Evolutionary conservation across 2,797 vertebrate genomes (phyloP), one percentile per base, ranked within the genome.

Genomic region (Sarcoramphus papa): DNA sequence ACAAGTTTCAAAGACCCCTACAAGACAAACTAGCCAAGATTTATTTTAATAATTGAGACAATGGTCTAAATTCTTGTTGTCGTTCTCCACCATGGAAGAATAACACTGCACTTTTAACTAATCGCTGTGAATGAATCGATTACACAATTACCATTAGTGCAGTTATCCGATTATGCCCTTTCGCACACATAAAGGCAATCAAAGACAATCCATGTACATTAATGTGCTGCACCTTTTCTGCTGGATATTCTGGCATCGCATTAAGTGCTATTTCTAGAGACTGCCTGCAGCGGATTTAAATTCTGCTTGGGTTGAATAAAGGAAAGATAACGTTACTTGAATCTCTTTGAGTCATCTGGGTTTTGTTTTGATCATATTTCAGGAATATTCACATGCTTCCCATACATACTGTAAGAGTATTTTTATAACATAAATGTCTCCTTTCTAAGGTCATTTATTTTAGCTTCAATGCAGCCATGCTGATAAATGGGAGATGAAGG

Each of bases 361-460:
- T 47, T 93, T 91, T 96, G 92, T 94, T 95, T 94, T 91, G 56
- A 79, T 90, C 67, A 10, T 91, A 88, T 93, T 92, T 96, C 85
- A 90, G 65, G 30, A 84, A 86, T 65, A 93, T 43, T 83, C 65
- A 35, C 75, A 92, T 93, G 73, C 33, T 92, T 93, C 47, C 76
- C 79, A 76, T 92, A 57, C 24, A 82, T 91, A 45, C 40, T 43
- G 37, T 43, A 51, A 21, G 35, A 53, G 19, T 86, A 59, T 74
- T 96, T 95, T 92, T 92, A 59, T 73, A 88, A 82, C 51, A 84
- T 45, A 37, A 73, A 76, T 2, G 79, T 96, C n/a, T 62, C n/a
- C 48, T 67, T 91, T 70, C 73, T 78, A 60, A 92, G 92, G 91
- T 94, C 62, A 90, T 93, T 79, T 94, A 91, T 96, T 94, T 94